Percentiles rank a stretch among this genome's conserved stretches.
These are phyloP conservation scores for Epicampocera succincta DNA, from an alignment of 2,888 invertebrate species.

Conservation along the genomic window DNA sequence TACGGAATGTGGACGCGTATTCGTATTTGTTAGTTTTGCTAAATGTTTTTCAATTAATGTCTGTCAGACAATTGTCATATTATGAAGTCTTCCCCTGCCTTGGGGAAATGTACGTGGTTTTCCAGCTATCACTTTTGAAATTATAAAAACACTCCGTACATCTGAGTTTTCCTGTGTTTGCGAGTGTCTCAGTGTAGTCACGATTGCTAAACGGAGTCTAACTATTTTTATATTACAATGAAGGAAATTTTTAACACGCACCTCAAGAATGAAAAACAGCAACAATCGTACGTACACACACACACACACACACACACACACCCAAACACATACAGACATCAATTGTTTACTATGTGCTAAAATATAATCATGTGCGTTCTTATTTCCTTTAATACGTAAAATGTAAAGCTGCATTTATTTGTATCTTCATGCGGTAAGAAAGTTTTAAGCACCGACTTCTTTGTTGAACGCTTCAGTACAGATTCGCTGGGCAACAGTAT, in stretches of 20 bases:
- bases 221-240: conserved; percentile 53
- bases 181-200: conserved; percentile 43
- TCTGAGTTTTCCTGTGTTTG: neutral
- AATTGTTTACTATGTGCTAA: conserved; percentile 43
- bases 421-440: neutral
- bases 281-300: neutral
- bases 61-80: conserved; percentile 60
- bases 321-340: conserved; percentile 11
- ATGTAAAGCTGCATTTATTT: conserved; percentile 8
- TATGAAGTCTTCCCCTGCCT: conserved; percentile 34
- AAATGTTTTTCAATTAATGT: conserved; percentile 53
- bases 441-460: conserved; percentile 22
- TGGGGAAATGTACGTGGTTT: conserved; percentile 42
- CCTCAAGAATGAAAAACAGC: conserved; percentile 32
- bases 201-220: conserved; percentile 57
- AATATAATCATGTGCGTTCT: conserved; percentile 31
- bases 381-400: neutral
- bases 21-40: neutral
- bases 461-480: conserved; percentile 25
- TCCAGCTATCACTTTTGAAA: conserved; percentile 17
- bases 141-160: neutral
- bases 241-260: conserved; percentile 12
- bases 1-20: neutral
- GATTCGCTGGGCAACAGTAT: conserved; percentile 29
- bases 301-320: conserved; percentile 1